Base-by-base conservation (phyloP, 2,888 invertebrate species). In the Thecocarcelia acutangulata region DNA sequence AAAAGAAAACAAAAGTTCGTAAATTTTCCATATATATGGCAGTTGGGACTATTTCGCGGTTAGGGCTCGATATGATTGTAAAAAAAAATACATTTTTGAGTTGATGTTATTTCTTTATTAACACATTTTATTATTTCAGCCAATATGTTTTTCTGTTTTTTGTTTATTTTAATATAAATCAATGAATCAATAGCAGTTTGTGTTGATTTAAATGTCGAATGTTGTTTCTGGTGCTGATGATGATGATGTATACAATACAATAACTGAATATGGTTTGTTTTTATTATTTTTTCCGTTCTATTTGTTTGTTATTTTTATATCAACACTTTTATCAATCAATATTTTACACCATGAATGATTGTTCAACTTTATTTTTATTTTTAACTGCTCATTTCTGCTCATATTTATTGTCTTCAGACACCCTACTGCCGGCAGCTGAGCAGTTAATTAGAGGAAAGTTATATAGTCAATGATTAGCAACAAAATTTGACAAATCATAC, bases 301-400 rank as follows among this genome's bases (percentile, higher is more conserved):
- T 66, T 59, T 50, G 48, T 59, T 61, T 61, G 37, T 50, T 46
- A 48, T 72, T 42, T 76, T 80, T 66, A 54, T 73, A 56, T 77
- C 37, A 81, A 77, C 68, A 77, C 77, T 77, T 81, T 75, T 58
- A 56, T 68, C 76, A 76, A 80, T 76, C 72, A 76, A 76, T 76
- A 72, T 64, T 59, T 80, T 70, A 75, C 56, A 69, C 69, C 50
- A 75, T 63, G 56, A 70, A 59, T 80, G 19, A 24, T 44, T 42
- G 21, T 13, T n/a, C 46, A 46, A 15, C 5, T 17, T 21, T 12
- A 42, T 13, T 3, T 46, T 48, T 15, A 21, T 15, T 63, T 66
- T 44, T 17, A n/a, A 12, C 6, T 24, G 19, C 4, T 37, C n/a
- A 28, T 48, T 11, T 15, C 9, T 21, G 46, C 19, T 74, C 48